phyloP scores from a whole-genome alignment of 2,888 invertebrate species.

The Ryuthela nishihirai region DNA sequence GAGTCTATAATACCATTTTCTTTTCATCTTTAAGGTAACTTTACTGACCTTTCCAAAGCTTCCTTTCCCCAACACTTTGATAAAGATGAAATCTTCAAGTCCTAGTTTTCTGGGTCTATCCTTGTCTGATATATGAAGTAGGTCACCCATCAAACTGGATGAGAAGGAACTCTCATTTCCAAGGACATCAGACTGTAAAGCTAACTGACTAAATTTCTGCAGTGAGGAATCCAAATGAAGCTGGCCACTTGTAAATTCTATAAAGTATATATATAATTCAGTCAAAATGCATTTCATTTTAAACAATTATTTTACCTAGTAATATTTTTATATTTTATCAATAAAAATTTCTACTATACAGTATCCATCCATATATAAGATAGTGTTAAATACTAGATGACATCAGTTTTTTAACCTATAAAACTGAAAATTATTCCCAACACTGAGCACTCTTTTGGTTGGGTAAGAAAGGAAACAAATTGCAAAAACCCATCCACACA shows the following conservation, averaged over 20 bases:
- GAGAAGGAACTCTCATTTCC: background rate
- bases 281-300: too few relatives aligned
- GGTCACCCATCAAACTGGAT: background rate
- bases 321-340: background rate
- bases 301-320: too few relatives aligned
- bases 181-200: background rate
- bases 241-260: background rate
- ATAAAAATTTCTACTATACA: background rate
- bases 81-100: conserved; percentile 88
- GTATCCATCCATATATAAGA: too few relatives aligned
- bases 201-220: background rate
- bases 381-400: too few relatives aligned
- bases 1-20: too few relatives aligned
- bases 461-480: too few relatives aligned
- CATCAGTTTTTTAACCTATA: too few relatives aligned
- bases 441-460: too few relatives aligned
- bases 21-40: too few relatives aligned
- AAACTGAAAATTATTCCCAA: too few relatives aligned
- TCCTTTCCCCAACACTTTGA: conserved; percentile 98
- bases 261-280: background rate
- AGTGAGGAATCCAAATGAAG: background rate
- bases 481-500: too few relatives aligned
- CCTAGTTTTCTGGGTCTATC: conserved; percentile 47
- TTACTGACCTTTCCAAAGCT: conserved; percentile 77
- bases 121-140: conserved; percentile 6